Evolutionary conservation across 1,140 invertebrate species (phyloP).

Genomic region (Drosophila nikananu): DNA sequence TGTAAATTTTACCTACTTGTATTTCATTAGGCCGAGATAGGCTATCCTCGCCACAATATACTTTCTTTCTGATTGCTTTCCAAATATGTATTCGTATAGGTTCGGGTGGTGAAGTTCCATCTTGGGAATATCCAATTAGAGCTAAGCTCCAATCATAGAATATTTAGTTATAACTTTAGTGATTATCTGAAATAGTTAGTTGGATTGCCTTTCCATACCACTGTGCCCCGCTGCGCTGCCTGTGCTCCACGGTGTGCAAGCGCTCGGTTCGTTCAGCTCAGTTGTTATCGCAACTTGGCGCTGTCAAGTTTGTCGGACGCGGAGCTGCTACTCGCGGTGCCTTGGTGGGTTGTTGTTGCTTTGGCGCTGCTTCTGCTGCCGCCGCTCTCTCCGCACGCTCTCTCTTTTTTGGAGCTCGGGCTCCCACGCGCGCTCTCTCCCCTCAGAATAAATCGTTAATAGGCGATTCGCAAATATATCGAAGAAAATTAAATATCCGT

Average conservation of each 20-base stretch:
- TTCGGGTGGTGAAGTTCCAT: background rate
- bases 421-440: conserved; percentile 53
- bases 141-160: background rate
- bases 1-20: no score
- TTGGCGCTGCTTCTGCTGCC: conserved; percentile 26
- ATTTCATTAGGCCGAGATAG: no score
- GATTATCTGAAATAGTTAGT: background rate
- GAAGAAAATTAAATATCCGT: conserved; percentile 33
- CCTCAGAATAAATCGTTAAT: conserved; percentile 50
- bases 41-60: background rate
- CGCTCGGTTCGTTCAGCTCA: conserved; percentile 40
- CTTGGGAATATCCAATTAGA: background rate
- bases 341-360: conserved; percentile 42
- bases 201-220: background rate
- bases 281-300: conserved; percentile 74
- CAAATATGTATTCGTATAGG: background rate
- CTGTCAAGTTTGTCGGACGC: conserved; percentile 65
- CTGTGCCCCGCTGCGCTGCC: conserved; percentile 14
- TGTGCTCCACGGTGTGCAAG: conserved; percentile 27
- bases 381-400: conserved; percentile 31
- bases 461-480: conserved; percentile 43
- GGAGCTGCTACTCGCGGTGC: conserved; percentile 39
- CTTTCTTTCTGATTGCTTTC: background rate
- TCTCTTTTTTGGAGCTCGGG: conserved; percentile 42
- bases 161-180: background rate